These are phyloP conservation scores for Eidolon dupreanum DNA, from an alignment of 2,797 vertebrate genomes.

Conservation along the genomic window DNA sequence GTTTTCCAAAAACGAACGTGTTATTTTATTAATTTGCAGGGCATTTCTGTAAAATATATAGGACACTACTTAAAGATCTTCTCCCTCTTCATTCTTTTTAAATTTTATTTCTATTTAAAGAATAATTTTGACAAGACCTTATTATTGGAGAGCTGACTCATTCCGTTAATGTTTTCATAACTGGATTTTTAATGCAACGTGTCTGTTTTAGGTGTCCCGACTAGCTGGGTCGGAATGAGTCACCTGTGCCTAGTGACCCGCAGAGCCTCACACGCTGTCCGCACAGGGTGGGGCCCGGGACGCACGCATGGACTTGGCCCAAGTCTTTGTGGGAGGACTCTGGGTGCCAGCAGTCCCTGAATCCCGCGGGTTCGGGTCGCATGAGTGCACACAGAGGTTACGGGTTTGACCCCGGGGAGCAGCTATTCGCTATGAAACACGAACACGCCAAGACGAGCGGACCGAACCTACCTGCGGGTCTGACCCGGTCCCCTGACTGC, in stretches of 20 bases:
- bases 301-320: neutral
- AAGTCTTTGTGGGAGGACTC: neutral
- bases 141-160: neutral
- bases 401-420: neutral
- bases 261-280: neutral
- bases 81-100: neutral
- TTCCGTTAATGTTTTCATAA: neutral
- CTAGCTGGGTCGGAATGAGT: neutral
- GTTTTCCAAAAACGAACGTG: neutral
- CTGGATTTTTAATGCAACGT: neutral
- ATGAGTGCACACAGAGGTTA: neutral
- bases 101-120: neutral
- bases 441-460: neutral
- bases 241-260: too few relatives aligned
- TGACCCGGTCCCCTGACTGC: neutral
- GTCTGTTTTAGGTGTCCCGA: too few relatives aligned
- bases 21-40: neutral
- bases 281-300: neutral
- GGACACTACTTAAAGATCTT: neutral
- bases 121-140: neutral
- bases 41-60: neutral
- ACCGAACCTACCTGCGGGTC: neutral
- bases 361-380: neutral
- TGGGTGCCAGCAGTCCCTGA: accelerated
- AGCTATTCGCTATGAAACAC: neutral